phyloP scores from a whole-genome alignment of 2,113 vertebrate genomes.

The Uria lomvia region DNA sequence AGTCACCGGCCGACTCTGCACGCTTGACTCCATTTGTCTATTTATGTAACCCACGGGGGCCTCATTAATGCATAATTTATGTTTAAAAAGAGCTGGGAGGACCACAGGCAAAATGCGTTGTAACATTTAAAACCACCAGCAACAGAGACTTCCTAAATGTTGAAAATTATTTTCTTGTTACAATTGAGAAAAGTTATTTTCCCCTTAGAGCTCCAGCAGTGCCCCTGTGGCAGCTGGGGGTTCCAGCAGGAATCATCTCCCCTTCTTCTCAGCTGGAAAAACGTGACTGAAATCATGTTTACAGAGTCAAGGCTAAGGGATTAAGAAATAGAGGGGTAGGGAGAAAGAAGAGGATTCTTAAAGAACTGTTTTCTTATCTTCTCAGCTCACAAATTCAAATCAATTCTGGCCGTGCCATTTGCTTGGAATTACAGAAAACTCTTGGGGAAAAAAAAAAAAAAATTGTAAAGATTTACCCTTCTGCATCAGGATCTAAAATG shows the following conservation, averaged over 20 bases:
- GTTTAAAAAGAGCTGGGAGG: neutral
- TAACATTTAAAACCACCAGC: neutral
- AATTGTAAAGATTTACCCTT: conserved; percentile 80
- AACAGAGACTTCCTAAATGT: neutral
- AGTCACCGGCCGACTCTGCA: neutral
- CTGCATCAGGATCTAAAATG: conserved; percentile 95
- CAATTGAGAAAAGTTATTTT: neutral
- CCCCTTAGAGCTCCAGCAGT: neutral
- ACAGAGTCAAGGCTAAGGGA: neutral
- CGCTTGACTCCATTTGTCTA: conserved; percentile 30
- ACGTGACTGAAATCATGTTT: neutral
- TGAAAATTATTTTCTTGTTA: neutral
- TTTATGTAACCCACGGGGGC: neutral
- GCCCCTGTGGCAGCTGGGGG: neutral
- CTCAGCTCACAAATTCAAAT: neutral
- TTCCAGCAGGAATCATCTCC: neutral
- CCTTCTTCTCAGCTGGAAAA: neutral
- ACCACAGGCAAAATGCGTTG: neutral
- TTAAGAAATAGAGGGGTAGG: neutral
- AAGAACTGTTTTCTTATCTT: neutral
- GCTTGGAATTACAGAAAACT: neutral
- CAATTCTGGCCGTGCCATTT: neutral
- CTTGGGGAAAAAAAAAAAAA: neutral
- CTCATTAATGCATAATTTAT: neutral
- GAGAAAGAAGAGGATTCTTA: neutral